Conservation (phyloP, 2,797 vertebrate genomes). For the Sebastes reedi region DNA sequence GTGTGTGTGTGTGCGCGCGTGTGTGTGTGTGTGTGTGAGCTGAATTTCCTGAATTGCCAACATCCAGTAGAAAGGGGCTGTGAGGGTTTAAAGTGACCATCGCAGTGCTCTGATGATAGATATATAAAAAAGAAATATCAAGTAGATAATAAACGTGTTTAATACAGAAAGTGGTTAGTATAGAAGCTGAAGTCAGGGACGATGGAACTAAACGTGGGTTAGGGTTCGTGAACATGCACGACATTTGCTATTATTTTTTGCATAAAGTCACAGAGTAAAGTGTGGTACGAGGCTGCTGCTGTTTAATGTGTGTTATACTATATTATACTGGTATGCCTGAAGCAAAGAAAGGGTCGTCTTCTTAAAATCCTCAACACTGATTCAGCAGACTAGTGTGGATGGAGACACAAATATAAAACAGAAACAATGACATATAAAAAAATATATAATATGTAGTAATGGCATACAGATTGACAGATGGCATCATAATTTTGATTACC, state of each 20-base stretch:
- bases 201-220: background rate
- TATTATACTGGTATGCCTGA: background rate
- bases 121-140: background rate
- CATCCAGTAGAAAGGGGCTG: background rate
- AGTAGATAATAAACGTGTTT: background rate
- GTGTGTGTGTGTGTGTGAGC: background rate
- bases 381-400: background rate
- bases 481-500: background rate
- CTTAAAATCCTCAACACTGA: background rate
- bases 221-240: background rate
- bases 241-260: background rate
- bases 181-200: no score
- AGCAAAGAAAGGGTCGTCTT: background rate
- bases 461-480: background rate
- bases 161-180: background rate
- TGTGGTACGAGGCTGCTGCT: background rate
- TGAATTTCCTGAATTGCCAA: no score
- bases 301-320: background rate
- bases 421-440: background rate
- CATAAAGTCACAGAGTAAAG: background rate
- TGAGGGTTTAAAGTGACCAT: background rate
- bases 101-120: background rate
- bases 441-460: background rate
- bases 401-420: background rate
- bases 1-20: accelerated